Evolutionary conservation across 2,113 vertebrate species (phyloP), one percentile per base, ranked within the genome.

Genomic region (Melanerpes formicivorus): DNA sequence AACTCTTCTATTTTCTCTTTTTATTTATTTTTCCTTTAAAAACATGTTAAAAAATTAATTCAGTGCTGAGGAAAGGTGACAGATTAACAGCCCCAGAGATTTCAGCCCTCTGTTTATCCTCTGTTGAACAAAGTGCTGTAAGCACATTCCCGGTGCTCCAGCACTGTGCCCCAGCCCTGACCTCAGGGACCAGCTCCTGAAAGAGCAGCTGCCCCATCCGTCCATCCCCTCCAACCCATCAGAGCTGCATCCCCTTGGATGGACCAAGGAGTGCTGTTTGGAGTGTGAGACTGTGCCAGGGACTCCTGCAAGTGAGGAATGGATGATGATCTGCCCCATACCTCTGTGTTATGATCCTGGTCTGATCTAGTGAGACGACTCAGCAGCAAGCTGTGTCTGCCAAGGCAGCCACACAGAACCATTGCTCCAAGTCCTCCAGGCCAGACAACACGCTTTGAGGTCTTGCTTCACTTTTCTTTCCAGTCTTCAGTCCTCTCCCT

Each of bases 21-120:
- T 56, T 92, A 95, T 96, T 97, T 96, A 74, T 91, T 95, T 93
- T 92, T 90, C 95, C 93, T 95, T 88, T 74, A 92, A 95, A 91
- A 96, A 84, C 74, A 84, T 6, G 14, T 94, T 92, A 65, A 86
- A 93, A 95, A 97, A 95, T 88, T 95, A 96, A 95, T 96, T 95
- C 67, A 71, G 64, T 90, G 79, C 60, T 79, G 56, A 50, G n/a
- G 83, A 92, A 94, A 92, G 86, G 92, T 95, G 96, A 95, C 92
- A 97, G 95, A 95, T 97, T 96, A 96, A 96, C 84, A 95, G 27
- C 90, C 60, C 93, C n/a, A 66, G 92, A 86, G 88, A 74, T 37
- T 94, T 95, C 90, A 85, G 44, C 30, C 42, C n/a, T 95, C 79
- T 94, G 80, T 95, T 97, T 95, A 95, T 89, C 67, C 92, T 75